Evolutionary conservation across 2,113 vertebrate species (phyloP).

Genomic region (Vanacampus margaritifer): DNA sequence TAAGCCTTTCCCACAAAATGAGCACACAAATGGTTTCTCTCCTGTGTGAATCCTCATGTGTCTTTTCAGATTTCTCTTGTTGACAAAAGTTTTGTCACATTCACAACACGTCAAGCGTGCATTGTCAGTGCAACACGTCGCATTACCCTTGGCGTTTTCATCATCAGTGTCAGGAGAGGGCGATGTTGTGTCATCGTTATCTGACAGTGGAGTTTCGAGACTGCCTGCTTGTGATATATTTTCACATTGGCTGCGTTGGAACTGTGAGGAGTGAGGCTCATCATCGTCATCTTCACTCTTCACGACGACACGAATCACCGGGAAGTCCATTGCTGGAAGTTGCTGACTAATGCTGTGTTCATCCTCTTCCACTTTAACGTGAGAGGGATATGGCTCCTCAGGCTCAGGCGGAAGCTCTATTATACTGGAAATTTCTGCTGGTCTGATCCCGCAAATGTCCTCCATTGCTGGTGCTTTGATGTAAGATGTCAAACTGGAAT

Average conservation of each 20-base stretch:
- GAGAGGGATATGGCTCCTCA: not conserved
- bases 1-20: not conserved
- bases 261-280: not conserved
- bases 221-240: not conserved
- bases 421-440: not conserved
- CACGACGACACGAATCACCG: not conserved
- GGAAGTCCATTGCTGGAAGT: not conserved
- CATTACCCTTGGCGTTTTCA: not conserved
- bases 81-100: slow-evolving; percentile 4
- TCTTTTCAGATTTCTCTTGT: not conserved
- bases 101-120: not conserved
- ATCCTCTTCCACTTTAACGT: not conserved
- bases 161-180: not conserved
- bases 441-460: not conserved
- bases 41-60: slow-evolving; percentile 1
- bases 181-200: not conserved
- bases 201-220: not conserved
- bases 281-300: slow-evolving; percentile 2
- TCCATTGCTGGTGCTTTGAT: not conserved
- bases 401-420: not conserved
- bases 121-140: not conserved
- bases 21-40: not conserved
- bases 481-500: not conserved
- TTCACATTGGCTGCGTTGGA: not conserved
- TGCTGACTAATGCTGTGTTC: not conserved